phyloP scores from a whole-genome alignment of 2,888 invertebrate genomes.

The Alloplasta piceator region DNA sequence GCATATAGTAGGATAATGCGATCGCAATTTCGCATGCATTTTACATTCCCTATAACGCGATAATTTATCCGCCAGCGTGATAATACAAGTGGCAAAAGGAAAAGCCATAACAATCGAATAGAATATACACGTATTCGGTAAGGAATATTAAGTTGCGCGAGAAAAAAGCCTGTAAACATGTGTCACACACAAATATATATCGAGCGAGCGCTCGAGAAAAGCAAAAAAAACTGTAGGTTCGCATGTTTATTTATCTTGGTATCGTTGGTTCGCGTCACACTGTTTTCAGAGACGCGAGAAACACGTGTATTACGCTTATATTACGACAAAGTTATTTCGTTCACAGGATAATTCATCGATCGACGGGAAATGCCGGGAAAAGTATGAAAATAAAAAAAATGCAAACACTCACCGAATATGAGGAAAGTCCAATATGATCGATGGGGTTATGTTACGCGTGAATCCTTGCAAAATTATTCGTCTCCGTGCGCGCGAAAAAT shows the following conservation, averaged over 20 bases:
- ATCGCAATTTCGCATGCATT: conserved; percentile 36
- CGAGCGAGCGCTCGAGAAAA: conserved; percentile 8
- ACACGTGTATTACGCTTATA: background rate
- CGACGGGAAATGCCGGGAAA: background rate
- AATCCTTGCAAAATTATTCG: conserved; percentile 23
- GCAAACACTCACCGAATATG: conserved; percentile 38
- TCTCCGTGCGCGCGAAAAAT: background rate
- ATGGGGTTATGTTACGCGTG: conserved; percentile 13
- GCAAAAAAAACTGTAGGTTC: conserved; percentile 5
- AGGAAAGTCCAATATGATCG: conserved; percentile 10
- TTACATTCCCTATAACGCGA: conserved; percentile 53
- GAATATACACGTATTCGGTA: background rate
- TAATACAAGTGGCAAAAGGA: background rate
- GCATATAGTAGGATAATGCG: background rate
- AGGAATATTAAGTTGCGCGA: background rate
- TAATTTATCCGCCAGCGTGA: conserved; percentile 42
- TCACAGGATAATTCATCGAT: background rate
- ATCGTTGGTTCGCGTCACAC: background rate
- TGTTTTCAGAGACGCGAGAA: conserved; percentile 5
- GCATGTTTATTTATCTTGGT: conserved; percentile 45
- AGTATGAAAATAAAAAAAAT: conserved; percentile 3
- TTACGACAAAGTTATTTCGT: background rate
- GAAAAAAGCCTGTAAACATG: conserved; percentile 19
- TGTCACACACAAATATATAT: conserved; percentile 1
- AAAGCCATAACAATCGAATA: background rate